phyloP scores from a whole-genome alignment of 1,140 invertebrate species.

The Brachionus rubens region DNA sequence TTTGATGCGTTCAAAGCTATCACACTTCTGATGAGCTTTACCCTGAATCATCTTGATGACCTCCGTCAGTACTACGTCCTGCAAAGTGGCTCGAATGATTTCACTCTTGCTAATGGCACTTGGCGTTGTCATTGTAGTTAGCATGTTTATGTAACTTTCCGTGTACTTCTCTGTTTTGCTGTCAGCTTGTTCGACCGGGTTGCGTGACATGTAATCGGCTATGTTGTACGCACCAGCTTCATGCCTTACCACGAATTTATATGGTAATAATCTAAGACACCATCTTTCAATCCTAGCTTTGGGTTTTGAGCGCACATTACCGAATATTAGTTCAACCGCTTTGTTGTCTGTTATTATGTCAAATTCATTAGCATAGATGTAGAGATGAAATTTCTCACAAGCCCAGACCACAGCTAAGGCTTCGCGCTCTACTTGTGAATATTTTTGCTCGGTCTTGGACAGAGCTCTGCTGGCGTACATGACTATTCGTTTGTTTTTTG shows the following conservation, averaged over 20 bases:
- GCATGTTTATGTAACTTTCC: no score
- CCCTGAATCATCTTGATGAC: no score
- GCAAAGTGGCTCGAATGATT: no score
- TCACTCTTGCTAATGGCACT: no score
- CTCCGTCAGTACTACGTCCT: background rate
- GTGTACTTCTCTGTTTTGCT: no score
- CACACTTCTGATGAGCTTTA: background rate
- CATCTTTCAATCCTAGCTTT: background rate
- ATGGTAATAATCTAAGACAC: no score
- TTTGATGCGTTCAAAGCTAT: background rate
- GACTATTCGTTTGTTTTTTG: conserved; percentile 44
- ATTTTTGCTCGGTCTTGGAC: conserved; percentile 50
- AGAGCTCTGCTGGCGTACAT: conserved; percentile 51
- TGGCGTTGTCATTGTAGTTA: no score
- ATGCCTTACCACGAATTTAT: no score
- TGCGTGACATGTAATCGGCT: no score
- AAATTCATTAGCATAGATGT: background rate
- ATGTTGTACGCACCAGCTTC: no score
- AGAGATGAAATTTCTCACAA: background rate
- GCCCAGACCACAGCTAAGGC: conserved; percentile 17
- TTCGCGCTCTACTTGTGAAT: conserved; percentile 53
- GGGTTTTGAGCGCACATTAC: background rate
- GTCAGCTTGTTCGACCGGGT: no score
- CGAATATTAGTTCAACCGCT: background rate
- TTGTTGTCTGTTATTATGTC: background rate